Conservation (phyloP, 1,140 invertebrate genomes). For the Drosophila sp. region DNA sequence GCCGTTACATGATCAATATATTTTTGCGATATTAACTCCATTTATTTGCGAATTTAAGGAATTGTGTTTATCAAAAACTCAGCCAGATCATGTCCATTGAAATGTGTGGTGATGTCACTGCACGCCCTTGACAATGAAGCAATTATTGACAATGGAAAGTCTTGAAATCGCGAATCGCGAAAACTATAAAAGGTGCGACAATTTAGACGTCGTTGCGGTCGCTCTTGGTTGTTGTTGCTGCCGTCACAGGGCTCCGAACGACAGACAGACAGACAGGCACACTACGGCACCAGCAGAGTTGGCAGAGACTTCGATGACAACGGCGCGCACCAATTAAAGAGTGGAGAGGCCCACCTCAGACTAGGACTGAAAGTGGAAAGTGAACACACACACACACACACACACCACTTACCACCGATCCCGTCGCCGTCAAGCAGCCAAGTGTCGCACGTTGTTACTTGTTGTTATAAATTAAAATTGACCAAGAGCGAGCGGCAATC, state of each 20-base stretch:
- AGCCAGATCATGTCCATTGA: background rate
- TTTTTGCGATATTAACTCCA: no score
- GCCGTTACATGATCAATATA: no score
- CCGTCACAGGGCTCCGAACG: background rate
- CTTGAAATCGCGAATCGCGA: slow-evolving; percentile 11
- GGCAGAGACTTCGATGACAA: background rate
- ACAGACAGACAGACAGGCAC: background rate
- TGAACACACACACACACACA: background rate
- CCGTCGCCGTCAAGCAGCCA: slow-evolving; percentile 23
- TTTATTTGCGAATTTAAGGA: background rate
- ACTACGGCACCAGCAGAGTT: background rate
- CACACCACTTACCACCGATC: background rate
- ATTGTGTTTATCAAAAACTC: background rate
- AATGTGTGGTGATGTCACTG: background rate
- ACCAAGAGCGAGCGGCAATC: slow-evolving; percentile 60
- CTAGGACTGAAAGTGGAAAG: slow-evolving; percentile 4
- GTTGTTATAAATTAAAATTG: slow-evolving; percentile 65
- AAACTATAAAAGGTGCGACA: slow-evolving; percentile 50
- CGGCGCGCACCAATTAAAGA: slow-evolving; percentile 49
- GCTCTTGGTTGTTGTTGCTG: background rate
- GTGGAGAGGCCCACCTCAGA: slow-evolving; percentile 14
- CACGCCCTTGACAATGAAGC: slow-evolving; percentile 7
- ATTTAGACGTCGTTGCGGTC: slow-evolving; percentile 32
- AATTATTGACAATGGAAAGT: slow-evolving; percentile 11
- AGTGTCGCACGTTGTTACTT: slow-evolving; percentile 39